Base-by-base conservation (phyloP, 2,888 invertebrate species). In the Arge pagana region DNA sequence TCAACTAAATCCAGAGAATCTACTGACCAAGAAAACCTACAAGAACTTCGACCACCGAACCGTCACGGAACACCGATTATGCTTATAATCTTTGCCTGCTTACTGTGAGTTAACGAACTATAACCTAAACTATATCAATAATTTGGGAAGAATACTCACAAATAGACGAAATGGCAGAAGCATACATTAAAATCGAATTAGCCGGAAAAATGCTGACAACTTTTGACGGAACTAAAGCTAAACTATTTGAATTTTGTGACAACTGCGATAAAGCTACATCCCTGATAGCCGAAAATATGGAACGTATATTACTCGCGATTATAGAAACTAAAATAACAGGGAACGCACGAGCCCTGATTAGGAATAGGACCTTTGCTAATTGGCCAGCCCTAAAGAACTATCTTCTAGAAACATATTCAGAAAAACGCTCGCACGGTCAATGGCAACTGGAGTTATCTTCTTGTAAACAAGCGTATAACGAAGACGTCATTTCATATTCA, bases 381-480 rank as follows among this genome's bases (percentile, higher is more conserved):
- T 66, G 64, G 65, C 8, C 28, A 11, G 35, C 52, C 3, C 49
- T 60, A 40, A 61, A 61, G 53, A n/a, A 3, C 1, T 50, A 57
- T 40, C 24, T 59, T 11, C 23, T 53, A 33, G 50, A 54, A 11
- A 26, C 54, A n/a, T 45, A 59, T 56, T 56, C 60, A 36, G 66
- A 67, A 49, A 62, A 62, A 59, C 26, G 65, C 18, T 60, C 65
- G 2, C 53, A 59, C 10, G 59, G 57, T 11, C 67, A 68, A 55
- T 66, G 64, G 63, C 66, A 68, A 58, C 35, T 65, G 21, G 63
- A 68, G 54, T 37, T 68, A 39, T 62, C 62, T 52, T 63, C 63
- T 15, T 65, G 61, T 45, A 60, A 55, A 53, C 63, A 66, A 62
- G 53, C 48, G 15, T 37, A 30, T 7, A 56, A 54, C 5, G 63